Base-by-base conservation (phyloP, 1,140 invertebrate genomes). In the Bombus soroeensis region DNA sequence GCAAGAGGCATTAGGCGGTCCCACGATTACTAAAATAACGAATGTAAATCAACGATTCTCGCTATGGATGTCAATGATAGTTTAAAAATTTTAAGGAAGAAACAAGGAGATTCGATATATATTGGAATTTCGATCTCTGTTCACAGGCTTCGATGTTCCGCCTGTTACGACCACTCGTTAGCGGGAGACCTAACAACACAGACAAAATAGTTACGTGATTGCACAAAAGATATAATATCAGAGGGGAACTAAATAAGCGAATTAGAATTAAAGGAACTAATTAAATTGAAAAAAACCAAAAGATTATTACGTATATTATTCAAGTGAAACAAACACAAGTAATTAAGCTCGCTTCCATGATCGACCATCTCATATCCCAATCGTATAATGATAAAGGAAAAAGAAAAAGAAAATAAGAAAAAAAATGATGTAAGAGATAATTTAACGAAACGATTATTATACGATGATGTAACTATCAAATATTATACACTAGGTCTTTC, bases 301-400 rank as follows among this genome's bases (percentile, higher is more conserved):
- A 37, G 64, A 80, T 80, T 59, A 43, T 62, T 22, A 47, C 34
- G 34, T 62, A 28, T 75, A 70, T 32, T 59, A 59, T 59, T 39
- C 74, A 59, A 76, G 34, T 37, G 53, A 76, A 76, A 53, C 1
- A 25, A n/a, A n/a, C 59, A 62, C 15, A 53, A 59, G 15, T 76
- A 66, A 85, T 66, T 81, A 86, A 76, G 68, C 77, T 87, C 75
- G 62, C 68, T 84, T 73, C 62, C 41, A 74, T 73, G 64, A 41
- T 73, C 62, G 72, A 85, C 59, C 77, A 68, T 81, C 32, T 88
- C 64, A 86, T 88, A 86, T 88, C 76, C n/a, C 57, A 75, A 34
- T 83, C 34, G 9, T 77, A 62, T 59, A 37, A 28, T 39, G 8
- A 53, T 75, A 18, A 43, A 53, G 22, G 53, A 59, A 25, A 71